Base-by-base conservation (phyloP, 2,113 vertebrate genomes). In the Egretta garzetta region DNA sequence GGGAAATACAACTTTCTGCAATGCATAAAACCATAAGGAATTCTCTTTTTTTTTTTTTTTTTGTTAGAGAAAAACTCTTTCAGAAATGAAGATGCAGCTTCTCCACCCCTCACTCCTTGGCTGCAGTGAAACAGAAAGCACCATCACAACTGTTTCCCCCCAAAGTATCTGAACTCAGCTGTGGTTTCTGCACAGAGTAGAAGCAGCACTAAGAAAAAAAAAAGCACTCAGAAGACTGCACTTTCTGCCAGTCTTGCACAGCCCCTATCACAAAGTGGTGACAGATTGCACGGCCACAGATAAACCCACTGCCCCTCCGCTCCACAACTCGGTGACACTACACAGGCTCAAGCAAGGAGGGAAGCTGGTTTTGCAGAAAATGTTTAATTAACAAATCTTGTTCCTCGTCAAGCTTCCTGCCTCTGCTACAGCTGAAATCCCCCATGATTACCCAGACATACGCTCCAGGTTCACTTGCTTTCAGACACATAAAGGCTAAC, bases 331-430 rank as follows among this genome's bases (percentile, higher is more conserved):
- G 1, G 53, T 3, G 27, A 33, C 50, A 8, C 56, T 15, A 10
- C 13, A 1, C 80, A 60, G 74, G 58, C 49, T 55, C 6, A 20
- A 39, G 47, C 73, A 74, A n/a, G 55, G 55, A 73, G 30, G 53
- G 43, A 93, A 91, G 74, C 50, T 50, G 81, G 8, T 35, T 85
- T 47, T 64, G 35, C 79, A 90, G 56, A 50, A 76, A 64, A 4
- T 8, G 66, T 64, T 94, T 80, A 35, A 80, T 80, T 86, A 59
- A 50, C 56, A 85, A 68, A 30, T 30, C 45, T 82, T 82, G 30
- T 41, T 92, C 66, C 86, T 41, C 21, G 50, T 50, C 68, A 70
- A 80, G 50, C 22, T 86, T 86, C 88, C 82, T 88, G 43, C 43
- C 28, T 58, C 67, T 77, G 68, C 68, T 50, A 3, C 12, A 50